Percentiles rank a stretch among this genome's conserved stretches.
These are phyloP conservation scores for Drosophila chauvacae DNA, from an alignment of 1,140 invertebrate genomes.

Conservation along the genomic window DNA sequence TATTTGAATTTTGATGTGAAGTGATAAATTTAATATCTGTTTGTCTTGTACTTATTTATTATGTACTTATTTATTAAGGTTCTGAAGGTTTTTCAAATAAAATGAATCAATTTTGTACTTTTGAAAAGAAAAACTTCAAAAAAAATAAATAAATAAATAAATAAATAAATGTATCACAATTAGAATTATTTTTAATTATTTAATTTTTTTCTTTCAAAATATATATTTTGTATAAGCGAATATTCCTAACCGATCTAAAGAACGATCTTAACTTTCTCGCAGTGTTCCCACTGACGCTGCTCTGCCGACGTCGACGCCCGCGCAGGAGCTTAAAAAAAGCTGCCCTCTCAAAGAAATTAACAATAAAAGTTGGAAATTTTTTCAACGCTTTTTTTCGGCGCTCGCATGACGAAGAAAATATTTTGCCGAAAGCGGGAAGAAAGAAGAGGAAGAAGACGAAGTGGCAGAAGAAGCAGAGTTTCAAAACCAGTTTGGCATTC, in stretches of 20 bases:
- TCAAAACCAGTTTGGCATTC: slow-evolving; percentile 59
- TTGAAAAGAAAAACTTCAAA: too few relatives aligned
- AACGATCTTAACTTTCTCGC: slow-evolving; percentile 3
- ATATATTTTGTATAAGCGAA: neutral
- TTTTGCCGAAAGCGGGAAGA: slow-evolving; percentile 50
- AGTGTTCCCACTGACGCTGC: slow-evolving; percentile 1
- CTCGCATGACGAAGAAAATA: slow-evolving; percentile 75
- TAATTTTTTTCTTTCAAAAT: neutral
- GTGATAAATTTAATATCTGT: too few relatives aligned
- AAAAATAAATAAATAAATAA: too few relatives aligned
- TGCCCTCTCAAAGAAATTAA: slow-evolving; percentile 72
- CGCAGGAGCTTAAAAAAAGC: slow-evolving; percentile 47
- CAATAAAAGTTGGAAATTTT: slow-evolving; percentile 78
- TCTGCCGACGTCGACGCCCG: slow-evolving; percentile 19
- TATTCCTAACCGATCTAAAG: too few relatives aligned
- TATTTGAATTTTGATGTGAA: too few relatives aligned
- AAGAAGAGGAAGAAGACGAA: slow-evolving; percentile 37
- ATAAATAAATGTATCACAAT: too few relatives aligned
- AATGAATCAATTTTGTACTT: too few relatives aligned
- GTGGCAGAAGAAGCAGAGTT: slow-evolving; percentile 30
- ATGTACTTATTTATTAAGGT: too few relatives aligned
- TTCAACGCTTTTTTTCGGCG: slow-evolving; percentile 29
- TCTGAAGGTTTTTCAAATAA: too few relatives aligned
- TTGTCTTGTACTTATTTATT: too few relatives aligned
- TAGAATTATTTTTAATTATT: neutral